Evolutionary conservation across 2,797 vertebrate species (phyloP), one percentile per base, ranked within the genome.

Genomic region (Siniperca obscura): DNA sequence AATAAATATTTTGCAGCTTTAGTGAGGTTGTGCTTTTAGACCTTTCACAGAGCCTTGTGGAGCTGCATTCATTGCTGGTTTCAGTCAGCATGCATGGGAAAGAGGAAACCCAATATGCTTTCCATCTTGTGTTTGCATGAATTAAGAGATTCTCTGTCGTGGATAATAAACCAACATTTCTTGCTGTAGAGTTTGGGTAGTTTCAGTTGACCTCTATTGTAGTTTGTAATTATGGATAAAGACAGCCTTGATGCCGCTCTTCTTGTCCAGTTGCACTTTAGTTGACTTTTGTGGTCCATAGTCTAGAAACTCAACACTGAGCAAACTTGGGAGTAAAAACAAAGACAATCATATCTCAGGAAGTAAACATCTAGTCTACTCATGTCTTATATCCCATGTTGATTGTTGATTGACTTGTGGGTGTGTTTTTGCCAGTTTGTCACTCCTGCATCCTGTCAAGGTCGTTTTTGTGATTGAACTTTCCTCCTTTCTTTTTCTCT

Each of bases 161-260:
- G 86, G 77, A 87, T 89, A 86, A 92, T 94, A 80, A 90, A 81
- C 70, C 85, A 87, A 74, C 85, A 73, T 87, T 62, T 69, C 71
- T 86, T 55, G 64, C 82, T 81, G 12, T 72, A 83, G 59, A 50
- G 74, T 82, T 77, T 81, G 82, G 83, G 60, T 69, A 75, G 76
- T 89, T 90, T 84, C 89, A 80, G 75, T 50, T 74, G 85, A 91
- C 76, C 74, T 91, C 85, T 65, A 78, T 87, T 91, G 90, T 90
- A 92, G 92, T 92, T 94, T 94, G 91, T 96, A 94, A 95, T 95
- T 93, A 91, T 64, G 84, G 89, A 88, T 90, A 88, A 94, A 93
- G 82, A 90, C 89, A 81, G 86, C 83, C 82, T 71, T 5, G 75
- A 81, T 78, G 88, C 88, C 48, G 86, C 89, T 76, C 57, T 36